Percentiles rank a stretch among this genome's conserved stretches.
Conservation (phyloP, 37 sponge, comb jelly and placozoan species). For the Tethya wilhelma region DNA sequence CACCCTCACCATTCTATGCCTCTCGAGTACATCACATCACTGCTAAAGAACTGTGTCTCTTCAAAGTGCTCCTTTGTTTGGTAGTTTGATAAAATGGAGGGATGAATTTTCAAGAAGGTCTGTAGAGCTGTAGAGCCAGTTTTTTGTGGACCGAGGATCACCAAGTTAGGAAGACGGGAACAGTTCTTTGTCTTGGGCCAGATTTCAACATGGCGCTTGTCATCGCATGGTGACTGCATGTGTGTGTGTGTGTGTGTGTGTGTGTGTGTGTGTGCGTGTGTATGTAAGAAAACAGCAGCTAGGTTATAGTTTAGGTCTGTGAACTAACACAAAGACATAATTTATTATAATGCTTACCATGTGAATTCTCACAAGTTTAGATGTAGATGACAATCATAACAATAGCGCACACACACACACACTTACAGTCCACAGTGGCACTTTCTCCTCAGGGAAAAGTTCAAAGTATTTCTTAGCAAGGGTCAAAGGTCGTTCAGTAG, state of each 20-base stretch:
- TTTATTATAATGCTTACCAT: too few relatives aligned
- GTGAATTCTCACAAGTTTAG: too few relatives aligned
- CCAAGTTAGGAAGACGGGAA: conserved; percentile 27
- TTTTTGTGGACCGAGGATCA: conserved; percentile 55
- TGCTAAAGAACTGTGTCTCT: conserved; percentile 89
- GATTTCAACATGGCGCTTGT: conserved; percentile 55
- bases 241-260: too few relatives aligned
- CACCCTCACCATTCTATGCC: conserved; percentile 90
- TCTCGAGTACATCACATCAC: conserved; percentile 37
- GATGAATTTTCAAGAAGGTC: conserved; percentile 72
- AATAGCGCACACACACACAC: not conserved
- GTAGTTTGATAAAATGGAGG: conserved; percentile 44
- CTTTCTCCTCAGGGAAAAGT: conserved; percentile 75
- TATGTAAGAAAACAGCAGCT: not conserved
- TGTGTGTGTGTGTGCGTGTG: too few relatives aligned
- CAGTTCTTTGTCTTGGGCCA: conserved; percentile 31
- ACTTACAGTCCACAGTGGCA: conserved; percentile 84
- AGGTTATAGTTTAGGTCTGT: not conserved
- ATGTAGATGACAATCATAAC: not conserved
- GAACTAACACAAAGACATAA: too few relatives aligned
- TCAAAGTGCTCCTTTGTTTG: conserved; percentile 57
- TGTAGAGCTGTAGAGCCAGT: conserved; percentile 45
- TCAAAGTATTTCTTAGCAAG: conserved; percentile 74
- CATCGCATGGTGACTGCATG: conserved; percentile 67
- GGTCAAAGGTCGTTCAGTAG: conserved; percentile 29